Conservation (phyloP, 2,113 vertebrate genomes). For the Tachuris rubrigastra region DNA sequence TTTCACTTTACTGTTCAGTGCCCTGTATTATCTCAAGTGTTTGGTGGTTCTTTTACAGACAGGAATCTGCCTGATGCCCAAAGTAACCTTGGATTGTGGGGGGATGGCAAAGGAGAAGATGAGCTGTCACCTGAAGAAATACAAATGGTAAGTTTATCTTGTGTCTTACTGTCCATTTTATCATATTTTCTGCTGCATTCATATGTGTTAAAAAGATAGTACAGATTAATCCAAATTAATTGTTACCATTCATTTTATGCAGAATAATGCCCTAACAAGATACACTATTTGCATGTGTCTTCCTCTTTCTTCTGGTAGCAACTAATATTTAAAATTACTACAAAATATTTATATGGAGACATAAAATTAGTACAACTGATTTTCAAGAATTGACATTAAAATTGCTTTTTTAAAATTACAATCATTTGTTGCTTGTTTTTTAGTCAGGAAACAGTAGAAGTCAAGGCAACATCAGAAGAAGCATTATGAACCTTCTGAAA, state of each 20-base stretch:
- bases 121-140: slow-evolving; percentile 96
- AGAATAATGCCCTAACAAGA: background rate
- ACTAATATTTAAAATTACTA: background rate
- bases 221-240: background rate
- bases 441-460: background rate
- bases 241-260: background rate
- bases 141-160: slow-evolving; percentile 84
- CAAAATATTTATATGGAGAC: background rate
- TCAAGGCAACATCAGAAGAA: background rate
- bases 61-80: slow-evolving; percentile 72
- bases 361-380: background rate
- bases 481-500: background rate
- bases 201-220: background rate
- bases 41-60: slow-evolving; percentile 71
- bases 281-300: background rate
- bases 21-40: background rate
- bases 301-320: background rate
- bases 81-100: slow-evolving; percentile 78
- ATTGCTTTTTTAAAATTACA: background rate
- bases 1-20: background rate
- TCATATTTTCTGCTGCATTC: background rate
- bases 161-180: background rate
- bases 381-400: background rate
- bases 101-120: slow-evolving; percentile 84
- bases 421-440: background rate